Evolutionary conservation across 1,140 invertebrate genomes (phyloP).

Genomic region (Drosophila lacteicornis): DNA sequence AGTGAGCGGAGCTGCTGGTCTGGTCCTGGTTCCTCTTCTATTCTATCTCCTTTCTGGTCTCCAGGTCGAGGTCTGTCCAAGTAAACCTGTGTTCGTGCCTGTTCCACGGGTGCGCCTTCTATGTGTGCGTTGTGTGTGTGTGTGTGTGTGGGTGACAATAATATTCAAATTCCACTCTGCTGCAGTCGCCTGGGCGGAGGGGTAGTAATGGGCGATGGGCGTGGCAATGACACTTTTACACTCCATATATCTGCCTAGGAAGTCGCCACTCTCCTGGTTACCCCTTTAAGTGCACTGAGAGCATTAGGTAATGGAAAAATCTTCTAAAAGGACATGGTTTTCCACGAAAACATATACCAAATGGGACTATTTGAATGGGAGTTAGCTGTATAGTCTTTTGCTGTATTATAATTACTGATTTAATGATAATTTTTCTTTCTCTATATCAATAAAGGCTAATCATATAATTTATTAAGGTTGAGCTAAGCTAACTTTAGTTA

Average conservation of each 20-base stretch:
- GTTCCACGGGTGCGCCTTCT: constrained; percentile 11
- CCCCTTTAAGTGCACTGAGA: constrained; percentile 20
- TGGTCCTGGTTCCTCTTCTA: background rate
- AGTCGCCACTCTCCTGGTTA: constrained; percentile 50
- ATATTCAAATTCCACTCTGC: constrained; percentile 78
- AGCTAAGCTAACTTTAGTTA: background rate
- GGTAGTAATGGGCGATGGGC: constrained; percentile 50
- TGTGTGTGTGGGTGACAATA: constrained; percentile 67
- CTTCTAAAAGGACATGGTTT: background rate
- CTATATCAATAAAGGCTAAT: background rate
- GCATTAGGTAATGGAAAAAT: background rate
- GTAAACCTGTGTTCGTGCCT: constrained; percentile 47
- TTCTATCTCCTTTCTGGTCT: constrained; percentile 33
- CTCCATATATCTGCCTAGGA: constrained; percentile 67
- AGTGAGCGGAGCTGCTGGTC: constrained; percentile 57
- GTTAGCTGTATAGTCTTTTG: too few relatives aligned
- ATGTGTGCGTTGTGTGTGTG: constrained; percentile 18
- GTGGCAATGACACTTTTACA: constrained; percentile 69
- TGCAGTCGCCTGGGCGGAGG: constrained; percentile 26
- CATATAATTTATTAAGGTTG: too few relatives aligned
- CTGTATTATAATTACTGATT: too few relatives aligned
- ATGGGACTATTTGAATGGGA: too few relatives aligned
- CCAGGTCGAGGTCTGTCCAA: constrained; percentile 50
- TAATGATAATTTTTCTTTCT: background rate
- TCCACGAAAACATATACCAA: too few relatives aligned